phyloP scores from a whole-genome alignment of 2,888 invertebrate genomes.

The Prionchulus punctatus region DNA sequence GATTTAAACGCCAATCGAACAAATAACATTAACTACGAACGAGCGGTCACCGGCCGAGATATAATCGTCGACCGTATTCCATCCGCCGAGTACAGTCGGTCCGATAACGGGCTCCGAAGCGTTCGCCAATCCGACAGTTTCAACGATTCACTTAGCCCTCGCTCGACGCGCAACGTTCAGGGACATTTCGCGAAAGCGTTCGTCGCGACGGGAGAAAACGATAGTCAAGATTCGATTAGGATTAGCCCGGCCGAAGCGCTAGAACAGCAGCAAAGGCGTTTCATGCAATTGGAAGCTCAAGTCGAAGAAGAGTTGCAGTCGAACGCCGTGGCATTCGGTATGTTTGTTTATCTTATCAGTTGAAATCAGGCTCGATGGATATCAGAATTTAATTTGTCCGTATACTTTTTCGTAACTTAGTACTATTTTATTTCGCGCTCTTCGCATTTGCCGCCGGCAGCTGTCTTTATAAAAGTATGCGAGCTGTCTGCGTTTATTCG shows the following conservation, averaged over 20 bases:
- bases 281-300: not conserved
- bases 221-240: not conserved
- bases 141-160: no score
- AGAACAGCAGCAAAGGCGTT: slow-evolving; percentile 1
- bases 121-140: not conserved
- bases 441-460: no score
- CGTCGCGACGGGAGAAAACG: not conserved
- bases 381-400: no score
- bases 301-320: slow-evolving; percentile 3
- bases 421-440: no score
- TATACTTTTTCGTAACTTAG: no score
- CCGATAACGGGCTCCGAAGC: not conserved
- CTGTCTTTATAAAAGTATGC: no score
- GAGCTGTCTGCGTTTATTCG: no score
- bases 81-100: not conserved
- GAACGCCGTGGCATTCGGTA: not conserved
- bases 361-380: no score
- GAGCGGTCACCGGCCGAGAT: no score
- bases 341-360: not conserved
- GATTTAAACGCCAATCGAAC: no score
- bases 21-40: no score
- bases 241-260: not conserved
- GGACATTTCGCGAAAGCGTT: not conserved
- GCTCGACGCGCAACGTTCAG: no score
- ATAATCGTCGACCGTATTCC: not conserved